phyloP scores from a whole-genome alignment of 2,113 vertebrate genomes.

The Perca fluviatilis region DNA sequence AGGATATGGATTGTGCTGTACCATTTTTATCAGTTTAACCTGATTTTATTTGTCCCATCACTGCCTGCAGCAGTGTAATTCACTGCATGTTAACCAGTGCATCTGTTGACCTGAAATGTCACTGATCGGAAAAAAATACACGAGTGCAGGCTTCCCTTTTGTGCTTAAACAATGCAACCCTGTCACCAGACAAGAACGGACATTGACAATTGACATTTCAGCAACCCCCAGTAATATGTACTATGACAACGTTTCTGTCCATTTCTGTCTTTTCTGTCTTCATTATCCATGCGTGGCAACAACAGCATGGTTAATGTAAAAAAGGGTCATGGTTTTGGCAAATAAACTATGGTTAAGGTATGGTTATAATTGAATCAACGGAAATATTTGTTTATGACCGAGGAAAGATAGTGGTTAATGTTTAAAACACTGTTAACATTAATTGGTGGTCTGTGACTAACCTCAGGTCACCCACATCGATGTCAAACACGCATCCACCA shows the following conservation, averaged over 20 bases:
- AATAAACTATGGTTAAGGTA: neutral
- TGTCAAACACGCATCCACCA: neutral
- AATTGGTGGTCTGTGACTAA: neutral
- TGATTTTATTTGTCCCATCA: neutral
- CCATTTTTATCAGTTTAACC: constrained; percentile 1
- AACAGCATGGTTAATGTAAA: neutral
- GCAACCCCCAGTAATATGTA: neutral
- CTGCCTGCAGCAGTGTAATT: neutral
- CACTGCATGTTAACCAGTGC: neutral
- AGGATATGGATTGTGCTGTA: neutral
- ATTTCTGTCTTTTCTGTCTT: neutral
- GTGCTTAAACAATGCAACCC: neutral
- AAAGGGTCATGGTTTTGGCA: neutral
- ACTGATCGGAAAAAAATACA: neutral
- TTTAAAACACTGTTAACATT: neutral
- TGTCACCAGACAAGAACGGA: neutral
- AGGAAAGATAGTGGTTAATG: neutral
- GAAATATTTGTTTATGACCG: neutral
- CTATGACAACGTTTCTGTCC: neutral
- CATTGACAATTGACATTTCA: neutral
- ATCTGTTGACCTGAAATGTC: constrained; percentile 14
- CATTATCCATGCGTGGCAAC: neutral
- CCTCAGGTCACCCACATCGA: neutral
- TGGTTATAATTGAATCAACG: neutral
- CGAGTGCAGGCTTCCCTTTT: neutral